A percentile compares a stretch with the other conserved stretches of the same genome.
Evolutionary conservation across 2,797 vertebrate genomes (phyloP).

Genomic region (Sternotherus odoratus): DNA sequence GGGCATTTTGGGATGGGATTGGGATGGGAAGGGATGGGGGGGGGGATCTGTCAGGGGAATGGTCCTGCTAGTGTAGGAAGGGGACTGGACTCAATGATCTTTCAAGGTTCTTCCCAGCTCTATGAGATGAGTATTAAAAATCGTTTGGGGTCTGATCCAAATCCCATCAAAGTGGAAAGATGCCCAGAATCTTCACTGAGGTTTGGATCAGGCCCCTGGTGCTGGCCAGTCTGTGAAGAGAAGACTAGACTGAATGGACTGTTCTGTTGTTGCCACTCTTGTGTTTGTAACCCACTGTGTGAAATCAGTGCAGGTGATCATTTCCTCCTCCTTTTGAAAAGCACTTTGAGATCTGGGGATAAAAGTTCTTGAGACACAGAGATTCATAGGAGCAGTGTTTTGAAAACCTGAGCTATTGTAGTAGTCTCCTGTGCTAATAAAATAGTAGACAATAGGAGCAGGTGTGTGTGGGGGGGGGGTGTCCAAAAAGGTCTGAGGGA

Average conservation of each 20-base stretch:
- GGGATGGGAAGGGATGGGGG: too few species aligned
- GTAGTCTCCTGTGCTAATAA: neutral
- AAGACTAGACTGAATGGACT: neutral
- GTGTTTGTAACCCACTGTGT: rapidly evolving
- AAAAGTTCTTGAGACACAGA: neutral
- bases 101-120: too few species aligned
- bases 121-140: too few species aligned
- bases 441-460: neutral
- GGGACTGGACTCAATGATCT: too few species aligned
- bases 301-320: neutral
- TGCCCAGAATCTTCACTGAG: neutral
- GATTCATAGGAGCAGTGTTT: neutral
- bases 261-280: neutral
- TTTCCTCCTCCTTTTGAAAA: neutral
- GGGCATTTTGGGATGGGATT: too few species aligned
- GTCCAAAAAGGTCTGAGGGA: neutral
- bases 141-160: neutral
- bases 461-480: too few species aligned
- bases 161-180: neutral
- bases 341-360: neutral
- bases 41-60: too few species aligned
- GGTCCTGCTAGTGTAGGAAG: too few species aligned
- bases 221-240: neutral
- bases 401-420: neutral
- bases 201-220: neutral